Base-by-base conservation (phyloP, 2,797 vertebrate species). In the Acomys russatus region DNA sequence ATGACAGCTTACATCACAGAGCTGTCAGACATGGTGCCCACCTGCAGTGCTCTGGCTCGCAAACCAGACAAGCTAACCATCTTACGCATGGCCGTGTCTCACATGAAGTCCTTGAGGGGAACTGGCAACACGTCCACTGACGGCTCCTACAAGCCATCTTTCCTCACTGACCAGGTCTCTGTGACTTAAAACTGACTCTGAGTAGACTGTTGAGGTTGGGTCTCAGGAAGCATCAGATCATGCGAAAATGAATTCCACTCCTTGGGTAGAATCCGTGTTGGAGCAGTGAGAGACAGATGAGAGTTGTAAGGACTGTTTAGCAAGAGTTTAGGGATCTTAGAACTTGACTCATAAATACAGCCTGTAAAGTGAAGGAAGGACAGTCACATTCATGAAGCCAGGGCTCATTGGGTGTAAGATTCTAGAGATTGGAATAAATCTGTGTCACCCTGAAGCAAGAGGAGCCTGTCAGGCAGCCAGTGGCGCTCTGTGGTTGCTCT, bases 1-100 rank as follows among this genome's bases (percentile, higher is more conserved):
- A 99, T 99, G 99, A 99, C 99, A 0, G 99, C 99, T 6, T 99
- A 99, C 98, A 99, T 99, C 98, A 99, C 99, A 0, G 99, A 99
- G 98, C 98, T 99, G 96, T 99, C 99, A 0, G 99, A 99, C 96
- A 99, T 99, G 99, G 99, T 99, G 94, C 99, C 99, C 97, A 99
- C 99, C 22, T 99, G 99, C 98, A 99, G 99, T 0, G 99, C 99
- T n/a, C 98, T 99, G 98, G 99, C 99, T 10, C 99, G 99, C 90
- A 99, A 99, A 97, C 99, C 99, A 0, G 99, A 99, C 99, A 99
- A 99, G 96, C 98, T 99, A 28, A 99, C 99, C 95, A 99, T 99
- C 96, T 98, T 99, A 95, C 99, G 99, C 96, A 99, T 99, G 99
- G 99, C 99, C 0, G 99, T 99, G 70, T 99, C 99, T 0, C 99